These are phyloP conservation scores for Brienomyrus brachyistius DNA, from an alignment of 2,113 vertebrate genomes.

Conservation along the genomic window DNA sequence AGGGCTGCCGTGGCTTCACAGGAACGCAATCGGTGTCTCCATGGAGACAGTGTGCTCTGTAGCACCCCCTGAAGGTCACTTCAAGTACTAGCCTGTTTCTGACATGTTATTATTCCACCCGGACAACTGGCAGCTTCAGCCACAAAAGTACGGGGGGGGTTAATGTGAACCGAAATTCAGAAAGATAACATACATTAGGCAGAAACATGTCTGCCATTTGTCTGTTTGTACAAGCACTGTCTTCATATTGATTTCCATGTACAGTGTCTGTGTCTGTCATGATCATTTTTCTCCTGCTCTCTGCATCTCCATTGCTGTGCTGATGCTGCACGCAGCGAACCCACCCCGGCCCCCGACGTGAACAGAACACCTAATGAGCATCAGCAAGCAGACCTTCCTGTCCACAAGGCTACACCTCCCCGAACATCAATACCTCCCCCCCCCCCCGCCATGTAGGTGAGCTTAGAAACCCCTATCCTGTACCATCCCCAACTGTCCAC, in stretches of 20 bases:
- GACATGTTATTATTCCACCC: background rate
- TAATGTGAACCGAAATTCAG: background rate
- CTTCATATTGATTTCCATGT: background rate
- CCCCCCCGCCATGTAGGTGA: background rate
- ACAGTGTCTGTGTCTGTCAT: background rate
- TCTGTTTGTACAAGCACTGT: background rate
- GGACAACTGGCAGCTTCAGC: background rate
- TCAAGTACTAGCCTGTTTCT: background rate
- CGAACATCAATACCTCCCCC: background rate
- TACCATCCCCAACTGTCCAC: background rate
- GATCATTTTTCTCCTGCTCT: background rate
- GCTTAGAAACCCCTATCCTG: background rate
- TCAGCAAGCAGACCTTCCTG: background rate
- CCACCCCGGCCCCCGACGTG: background rate
- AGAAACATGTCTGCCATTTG: background rate
- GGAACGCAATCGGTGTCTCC: background rate
- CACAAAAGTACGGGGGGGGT: background rate
- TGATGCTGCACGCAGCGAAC: background rate
- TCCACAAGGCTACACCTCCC: background rate
- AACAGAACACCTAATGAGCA: background rate
- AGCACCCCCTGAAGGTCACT: background rate
- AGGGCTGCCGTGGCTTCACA: background rate
- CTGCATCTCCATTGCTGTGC: background rate
- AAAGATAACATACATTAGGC: background rate
- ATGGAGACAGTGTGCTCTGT: background rate